phyloP scores from a whole-genome alignment of 1,140 invertebrate genomes.

The Callitettix versicolor region DNA sequence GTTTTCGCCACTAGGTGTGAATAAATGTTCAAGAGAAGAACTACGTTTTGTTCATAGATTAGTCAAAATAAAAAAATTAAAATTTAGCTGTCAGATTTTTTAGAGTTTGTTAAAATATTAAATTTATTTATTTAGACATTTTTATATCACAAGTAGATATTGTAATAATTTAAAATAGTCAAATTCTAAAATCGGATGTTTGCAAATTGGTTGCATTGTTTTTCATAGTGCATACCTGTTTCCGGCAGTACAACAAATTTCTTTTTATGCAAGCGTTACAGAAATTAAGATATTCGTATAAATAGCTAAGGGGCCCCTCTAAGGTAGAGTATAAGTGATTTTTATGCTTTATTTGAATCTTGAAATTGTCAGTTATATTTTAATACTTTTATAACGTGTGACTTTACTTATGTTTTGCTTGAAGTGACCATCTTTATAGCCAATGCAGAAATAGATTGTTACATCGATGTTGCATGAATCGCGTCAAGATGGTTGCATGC shows the following conservation, averaged over 20 bases:
- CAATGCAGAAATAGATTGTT: slow-evolving; percentile 22
- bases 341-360: slow-evolving; percentile 5
- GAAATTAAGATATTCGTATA: slow-evolving; percentile 29
- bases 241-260: slow-evolving; percentile 30
- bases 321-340: slow-evolving; percentile 19
- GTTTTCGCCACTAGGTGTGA: slow-evolving; percentile 14
- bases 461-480: slow-evolving; percentile 29
- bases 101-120: too few species aligned
- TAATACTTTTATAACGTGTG: background rate
- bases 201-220: slow-evolving; percentile 12
- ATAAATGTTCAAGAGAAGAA: slow-evolving; percentile 1
- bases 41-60: background rate
- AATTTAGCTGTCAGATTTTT: too few species aligned
- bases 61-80: too few species aligned
- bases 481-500: slow-evolving; percentile 32
- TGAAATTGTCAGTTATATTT: slow-evolving; percentile 3
- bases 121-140: too few species aligned
- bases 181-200: background rate
- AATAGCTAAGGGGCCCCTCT: slow-evolving; percentile 20
- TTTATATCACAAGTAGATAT: too few species aligned
- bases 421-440: slow-evolving; percentile 8
- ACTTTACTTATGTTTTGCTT: background rate
- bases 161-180: too few species aligned
- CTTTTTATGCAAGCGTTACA: slow-evolving; percentile 30
- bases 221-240: slow-evolving; percentile 23